Conservation (phyloP, 2,888 invertebrate genomes). For the Pseudococcus viburni region DNA sequence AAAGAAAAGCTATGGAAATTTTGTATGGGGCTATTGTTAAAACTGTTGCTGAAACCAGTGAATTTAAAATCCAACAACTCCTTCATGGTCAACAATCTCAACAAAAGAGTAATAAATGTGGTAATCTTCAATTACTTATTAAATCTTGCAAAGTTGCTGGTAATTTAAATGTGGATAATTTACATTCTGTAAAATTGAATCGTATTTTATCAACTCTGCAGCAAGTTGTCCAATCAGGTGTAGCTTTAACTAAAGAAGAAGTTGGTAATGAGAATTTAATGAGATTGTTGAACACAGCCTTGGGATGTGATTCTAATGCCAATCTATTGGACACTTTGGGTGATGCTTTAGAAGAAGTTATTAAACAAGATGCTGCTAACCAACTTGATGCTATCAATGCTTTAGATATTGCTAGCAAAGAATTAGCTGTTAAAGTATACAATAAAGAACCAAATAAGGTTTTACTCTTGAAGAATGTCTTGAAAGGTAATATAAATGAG, state of each 20-base stretch:
- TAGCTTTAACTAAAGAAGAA: slow-evolving; percentile 6
- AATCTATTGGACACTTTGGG: not conserved
- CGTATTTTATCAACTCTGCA: slow-evolving; percentile 71
- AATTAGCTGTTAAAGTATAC: slow-evolving; percentile 32
- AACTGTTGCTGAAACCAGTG: slow-evolving; percentile 78
- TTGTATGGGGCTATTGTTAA: slow-evolving; percentile 80
- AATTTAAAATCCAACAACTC: slow-evolving; percentile 74
- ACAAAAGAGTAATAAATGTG: too few species aligned
- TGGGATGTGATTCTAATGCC: not conserved
- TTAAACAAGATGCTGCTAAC: not conserved
- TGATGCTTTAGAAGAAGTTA: slow-evolving; percentile 7
- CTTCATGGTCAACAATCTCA: too few species aligned
- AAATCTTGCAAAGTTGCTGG: slow-evolving; percentile 75
- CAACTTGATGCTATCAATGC: slow-evolving; percentile 38
- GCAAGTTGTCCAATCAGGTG: slow-evolving; percentile 24
- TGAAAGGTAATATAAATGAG: too few species aligned
- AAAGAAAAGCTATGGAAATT: slow-evolving; percentile 78
- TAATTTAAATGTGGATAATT: slow-evolving; percentile 71
- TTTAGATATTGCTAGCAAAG: not conserved
- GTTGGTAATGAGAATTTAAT: slow-evolving; percentile 47
- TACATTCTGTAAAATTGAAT: slow-evolving; percentile 72
- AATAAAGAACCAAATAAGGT: slow-evolving; percentile 70
- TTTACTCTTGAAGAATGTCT: too few species aligned
- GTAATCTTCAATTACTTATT: slow-evolving; percentile 72
- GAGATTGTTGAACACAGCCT: not conserved